Base-by-base conservation (phyloP, 1,140 invertebrate genomes). In the Sarcophaga bullata region DNA sequence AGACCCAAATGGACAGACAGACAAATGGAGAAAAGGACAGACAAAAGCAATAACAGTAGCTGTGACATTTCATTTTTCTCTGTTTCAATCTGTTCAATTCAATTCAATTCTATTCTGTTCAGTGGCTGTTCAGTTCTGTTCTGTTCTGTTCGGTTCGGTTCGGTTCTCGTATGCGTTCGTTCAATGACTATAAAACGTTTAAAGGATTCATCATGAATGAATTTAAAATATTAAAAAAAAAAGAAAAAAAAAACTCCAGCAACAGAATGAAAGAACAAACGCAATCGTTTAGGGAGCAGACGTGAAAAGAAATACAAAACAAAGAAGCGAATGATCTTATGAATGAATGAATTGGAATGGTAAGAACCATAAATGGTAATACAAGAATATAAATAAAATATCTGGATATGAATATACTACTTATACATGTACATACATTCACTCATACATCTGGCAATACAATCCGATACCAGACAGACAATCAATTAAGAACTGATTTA, bases 191-290 rank as follows among this genome's bases (percentile, higher is more conserved):
- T 17, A 8, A 78, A 52, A 50, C 48, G 49, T 19, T 37, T 50
- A 52, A 76, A 78, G 75, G 75, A 78, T 37, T 78, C 75, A 78
- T 78, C 75, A 78, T 78, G 75, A 78, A 78, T 78, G 75, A 78
- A 78, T 76, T 76, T 49, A n/a, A 48, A 48, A 47, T n/a, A 9
- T 37, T 37, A 37, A 37, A 37, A 37, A 37, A 37, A 37, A 37
- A 37, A 37, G 4, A 37, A 37, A 37, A 37, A 37, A 37, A 37
- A 37, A 37, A 2, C 25, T 2, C 25, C 25, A 37, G 4, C 25
- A 37, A 37, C 1, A 37, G 25, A 37, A 37, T 37, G 25, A 37
- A 37, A 37, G 25, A 37, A 37, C 25, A 37, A 37, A 37, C 25
- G 25, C 25, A 37, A 37, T 37, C 25, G 25, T 37, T 37, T 37